Conservation (phyloP, 2,113 vertebrate genomes). For the Saguinus imperator region DNA sequence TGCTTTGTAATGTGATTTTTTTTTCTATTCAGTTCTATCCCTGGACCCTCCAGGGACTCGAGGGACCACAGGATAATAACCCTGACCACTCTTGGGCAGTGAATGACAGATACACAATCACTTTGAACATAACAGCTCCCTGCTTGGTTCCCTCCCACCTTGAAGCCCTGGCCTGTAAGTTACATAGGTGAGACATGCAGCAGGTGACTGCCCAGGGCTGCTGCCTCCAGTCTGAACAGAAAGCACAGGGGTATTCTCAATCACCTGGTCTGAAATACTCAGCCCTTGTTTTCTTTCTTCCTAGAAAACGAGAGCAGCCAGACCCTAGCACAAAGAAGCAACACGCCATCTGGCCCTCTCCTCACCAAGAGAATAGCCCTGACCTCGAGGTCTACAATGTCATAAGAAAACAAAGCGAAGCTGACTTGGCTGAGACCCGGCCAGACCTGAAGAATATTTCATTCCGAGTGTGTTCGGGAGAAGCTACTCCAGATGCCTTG, state of each 20-base stretch:
- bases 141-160: neutral
- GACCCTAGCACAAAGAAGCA: slow-evolving; percentile 81
- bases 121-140: neutral
- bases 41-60: neutral
- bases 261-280: neutral
- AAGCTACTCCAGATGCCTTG: slow-evolving; percentile 74
- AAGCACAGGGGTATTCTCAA: neutral
- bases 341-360: slow-evolving; percentile 80
- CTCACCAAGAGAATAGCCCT: slow-evolving; percentile 81
- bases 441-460: slow-evolving; percentile 93
- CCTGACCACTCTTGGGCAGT: neutral
- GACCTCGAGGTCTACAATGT: slow-evolving; percentile 91
- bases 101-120: neutral
- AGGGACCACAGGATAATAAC: neutral
- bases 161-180: neutral
- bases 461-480: slow-evolving; percentile 84
- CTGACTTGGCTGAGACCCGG: slow-evolving; percentile 90
- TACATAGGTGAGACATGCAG: neutral
- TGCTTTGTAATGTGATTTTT: neutral
- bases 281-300: neutral
- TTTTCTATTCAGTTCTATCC: neutral
- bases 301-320: slow-evolving; percentile 85
- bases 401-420: slow-evolving; percentile 90
- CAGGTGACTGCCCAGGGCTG: neutral
- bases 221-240: neutral